Conservation (phyloP, 2,888 invertebrate genomes). For the Carcina quercana region DNA sequence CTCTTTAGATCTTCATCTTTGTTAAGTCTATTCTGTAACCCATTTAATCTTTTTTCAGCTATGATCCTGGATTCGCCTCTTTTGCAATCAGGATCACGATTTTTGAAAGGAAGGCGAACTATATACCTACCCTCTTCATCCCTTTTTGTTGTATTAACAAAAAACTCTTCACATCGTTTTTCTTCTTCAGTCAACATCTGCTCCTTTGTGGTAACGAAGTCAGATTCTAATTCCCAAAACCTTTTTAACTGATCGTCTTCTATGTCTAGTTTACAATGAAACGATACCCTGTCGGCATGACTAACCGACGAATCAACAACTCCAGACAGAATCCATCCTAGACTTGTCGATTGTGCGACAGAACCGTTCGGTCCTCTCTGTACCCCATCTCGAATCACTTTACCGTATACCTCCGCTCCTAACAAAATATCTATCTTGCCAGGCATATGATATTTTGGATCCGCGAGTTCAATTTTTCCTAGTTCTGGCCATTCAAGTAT, state of each 20-base stretch:
- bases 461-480: slow-evolving; percentile 5
- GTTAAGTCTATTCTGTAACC: neutral
- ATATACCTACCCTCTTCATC: neutral
- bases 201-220: neutral
- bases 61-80: neutral
- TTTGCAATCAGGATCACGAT: neutral
- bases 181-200: neutral
- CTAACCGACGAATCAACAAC: neutral
- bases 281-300: too few species aligned
- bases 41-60: neutral
- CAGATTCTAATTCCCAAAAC: slow-evolving; percentile 1
- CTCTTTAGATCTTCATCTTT: neutral
- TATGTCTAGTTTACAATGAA: too few species aligned
- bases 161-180: neutral
- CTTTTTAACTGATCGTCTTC: neutral
- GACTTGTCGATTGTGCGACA: slow-evolving; percentile 14
- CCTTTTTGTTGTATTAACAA: neutral
- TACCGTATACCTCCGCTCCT: slow-evolving; percentile 8
- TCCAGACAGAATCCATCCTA: slow-evolving; percentile 20
- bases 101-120: slow-evolving; percentile 2
- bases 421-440: slow-evolving; percentile 14
- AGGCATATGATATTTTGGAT: slow-evolving; percentile 6
- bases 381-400: slow-evolving; percentile 13
- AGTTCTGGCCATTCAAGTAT: neutral
- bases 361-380: slow-evolving; percentile 7